Evolutionary conservation across 2,888 invertebrate genomes (phyloP), one percentile per base, ranked within the genome.

Genomic region (Embidobia sp.): DNA sequence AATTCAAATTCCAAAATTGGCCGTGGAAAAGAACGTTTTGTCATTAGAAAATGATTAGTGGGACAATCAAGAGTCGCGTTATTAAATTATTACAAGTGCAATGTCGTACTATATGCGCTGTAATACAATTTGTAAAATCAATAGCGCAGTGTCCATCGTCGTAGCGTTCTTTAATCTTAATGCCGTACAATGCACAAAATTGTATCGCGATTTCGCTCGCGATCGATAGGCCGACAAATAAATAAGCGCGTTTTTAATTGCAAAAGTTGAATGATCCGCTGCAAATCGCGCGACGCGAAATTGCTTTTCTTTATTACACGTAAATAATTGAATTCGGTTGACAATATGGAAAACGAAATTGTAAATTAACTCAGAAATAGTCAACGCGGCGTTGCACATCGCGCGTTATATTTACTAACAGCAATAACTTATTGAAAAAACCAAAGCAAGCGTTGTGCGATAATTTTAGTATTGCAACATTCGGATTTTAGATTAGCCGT

Each of bases 121-220:
- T 64, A 73, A 73, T 57, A 57, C 73, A 73, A 73, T 73, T 73
- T 73, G 42, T 73, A 64, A 49, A 73, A 73, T 73, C 73, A 64
- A 73, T 73, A 72, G 22, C 51, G 37, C 48, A 40, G 44, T 51
- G 55, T 13, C 22, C 40, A 63, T 70, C 44, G 59, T 42, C 27
- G 18, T 18, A 33, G 22, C 16, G 16, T 42, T 29, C 31, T 64
- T 19, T 64, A 51, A 64, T 64, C 51, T 42, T 51, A 42, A 42
- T 40, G 16, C 49, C 31, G 15, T 29, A 33, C 44, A 44, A 44
- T 44, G 44, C 16, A 31, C 42, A 31, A 42, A 18, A 57, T 46
- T 59, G 44, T 59, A 8, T 33, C 8, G 31, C 8, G 16, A 31
- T 31, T 19, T 42, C n/a, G 6, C 15, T 2, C 7, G n/a, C 19